Percentiles rank a stretch among this genome's conserved stretches.
phyloP scores from a whole-genome alignment of 2,113 vertebrate genomes.

The Oncorhynchus keta region DNA sequence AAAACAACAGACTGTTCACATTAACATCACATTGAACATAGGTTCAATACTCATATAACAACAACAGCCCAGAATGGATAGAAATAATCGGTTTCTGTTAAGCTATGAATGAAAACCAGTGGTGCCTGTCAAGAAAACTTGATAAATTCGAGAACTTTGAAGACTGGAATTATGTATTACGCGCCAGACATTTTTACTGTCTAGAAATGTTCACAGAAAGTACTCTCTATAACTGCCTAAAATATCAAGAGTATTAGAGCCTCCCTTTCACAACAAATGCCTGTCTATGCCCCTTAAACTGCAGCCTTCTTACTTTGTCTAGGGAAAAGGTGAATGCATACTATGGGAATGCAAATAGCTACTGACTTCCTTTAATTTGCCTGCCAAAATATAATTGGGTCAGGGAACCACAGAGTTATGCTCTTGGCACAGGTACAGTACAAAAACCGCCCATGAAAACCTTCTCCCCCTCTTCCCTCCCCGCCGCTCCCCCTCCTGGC shows the following conservation, averaged over 20 bases:
- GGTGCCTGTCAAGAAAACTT: neutral
- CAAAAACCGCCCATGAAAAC: neutral
- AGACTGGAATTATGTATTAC: neutral
- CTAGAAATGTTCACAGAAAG: too few relatives aligned
- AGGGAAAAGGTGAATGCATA: too few relatives aligned
- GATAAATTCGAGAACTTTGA: neutral
- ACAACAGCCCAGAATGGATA: neutral
- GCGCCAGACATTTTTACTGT: too few relatives aligned
- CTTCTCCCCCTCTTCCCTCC: neutral
- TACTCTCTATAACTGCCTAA: too few relatives aligned
- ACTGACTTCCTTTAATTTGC: neutral
- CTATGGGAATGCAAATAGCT: too few relatives aligned
- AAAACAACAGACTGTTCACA: slow-evolving; percentile 20
- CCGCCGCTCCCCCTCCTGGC: neutral
- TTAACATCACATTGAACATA: neutral
- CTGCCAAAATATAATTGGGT: slow-evolving; percentile 28
- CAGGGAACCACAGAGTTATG: slow-evolving; percentile 20
- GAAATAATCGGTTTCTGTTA: neutral
- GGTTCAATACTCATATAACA: neutral
- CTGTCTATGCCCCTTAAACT: too few relatives aligned
- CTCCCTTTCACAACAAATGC: too few relatives aligned
- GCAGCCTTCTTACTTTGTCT: too few relatives aligned
- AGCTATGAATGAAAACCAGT: neutral
- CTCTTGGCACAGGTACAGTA: slow-evolving; percentile 14
- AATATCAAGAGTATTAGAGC: too few relatives aligned